Conservation (phyloP, 2,113 vertebrate species). For the Octodon degus region DNA sequence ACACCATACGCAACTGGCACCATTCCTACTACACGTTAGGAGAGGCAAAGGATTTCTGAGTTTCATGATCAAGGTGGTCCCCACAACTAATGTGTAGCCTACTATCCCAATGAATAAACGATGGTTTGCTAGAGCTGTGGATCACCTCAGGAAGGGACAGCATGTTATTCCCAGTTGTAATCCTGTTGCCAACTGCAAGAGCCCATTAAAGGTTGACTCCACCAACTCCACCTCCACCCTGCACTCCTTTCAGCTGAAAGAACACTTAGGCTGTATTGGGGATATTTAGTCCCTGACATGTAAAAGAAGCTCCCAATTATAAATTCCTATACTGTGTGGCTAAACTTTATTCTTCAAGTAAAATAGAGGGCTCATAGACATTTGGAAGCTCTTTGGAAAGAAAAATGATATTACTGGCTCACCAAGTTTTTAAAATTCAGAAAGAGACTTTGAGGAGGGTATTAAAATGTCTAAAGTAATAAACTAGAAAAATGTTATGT, state of each 20-base stretch:
- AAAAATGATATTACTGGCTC: constrained; percentile 1
- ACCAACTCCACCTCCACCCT: neutral
- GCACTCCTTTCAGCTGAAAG: neutral
- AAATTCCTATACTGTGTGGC: neutral
- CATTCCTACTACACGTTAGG: constrained; percentile 21
- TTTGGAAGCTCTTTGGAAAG: neutral
- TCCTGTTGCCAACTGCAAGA: constrained; percentile 1
- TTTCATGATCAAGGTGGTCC: constrained; percentile 1
- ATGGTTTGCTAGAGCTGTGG: constrained; percentile 36
- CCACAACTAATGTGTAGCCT: neutral
- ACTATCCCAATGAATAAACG: neutral
- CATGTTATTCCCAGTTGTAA: neutral
- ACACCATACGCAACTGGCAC: constrained; percentile 31
- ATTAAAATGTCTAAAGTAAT: constrained; percentile 35
- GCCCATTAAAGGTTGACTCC: neutral
- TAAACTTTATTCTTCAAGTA: constrained; percentile 42
- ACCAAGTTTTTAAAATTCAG: constrained; percentile 9
- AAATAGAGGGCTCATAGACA: constrained; percentile 29
- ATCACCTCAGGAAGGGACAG: neutral
- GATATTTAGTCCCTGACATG: neutral
- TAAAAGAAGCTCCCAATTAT: neutral
- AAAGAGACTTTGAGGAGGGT: neutral
- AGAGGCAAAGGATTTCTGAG: neutral
- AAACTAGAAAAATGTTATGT: neutral
- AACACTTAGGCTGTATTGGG: neutral